Evolutionary conservation across 2,888 invertebrate species (phyloP), one percentile per base, ranked within the genome.

Genomic region (Catocala fraxini): DNA sequence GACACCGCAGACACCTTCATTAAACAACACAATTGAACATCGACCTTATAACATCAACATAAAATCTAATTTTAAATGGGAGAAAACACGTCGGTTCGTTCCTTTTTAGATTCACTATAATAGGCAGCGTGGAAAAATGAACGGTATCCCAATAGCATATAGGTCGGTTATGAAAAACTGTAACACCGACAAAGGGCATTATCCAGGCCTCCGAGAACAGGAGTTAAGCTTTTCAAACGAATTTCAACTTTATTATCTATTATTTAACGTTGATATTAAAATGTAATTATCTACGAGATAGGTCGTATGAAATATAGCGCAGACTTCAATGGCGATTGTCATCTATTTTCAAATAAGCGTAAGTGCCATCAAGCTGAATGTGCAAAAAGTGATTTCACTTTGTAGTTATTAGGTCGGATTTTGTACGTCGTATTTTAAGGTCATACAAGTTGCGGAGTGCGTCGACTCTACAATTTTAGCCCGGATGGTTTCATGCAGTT

Each of bases 381-480:
- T 71, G 61, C 34, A 83, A 71, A 77, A 56, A 72, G 63, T 39
- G 39, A 68, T 81, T 71, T 80, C 80, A 65, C 25, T 1, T 1
- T 1, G n/a, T 4, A 1, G 1, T 0, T 0, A 10, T 82, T 85
- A 70, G 77, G 78, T 78, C 70, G 70, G 52, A 71, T 79, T 82
- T 88, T 6, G 65, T 12, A 62, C 86, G 83, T 48, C 35, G 7
- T 47, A 73, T 77, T 82, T 78, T 85, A 84, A 88, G 87, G 88
- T 91, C 86, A 86, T 70, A 75, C 77, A 65, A 76, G 77, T 73
- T 77, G 73, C 58, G 59, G 88, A 86, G 92, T 90, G 88, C 92
- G 91, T 90, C 90, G 92, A 89, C 92, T 84, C 85, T 86, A 89
- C 88, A 89, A 90, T 92, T 93, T 93, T 93, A 93, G 92, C 88